Percentiles rank a stretch among this genome's conserved stretches.
Conservation (phyloP, 2,888 invertebrate genomes). For the Eumacrocentrus americanus region DNA sequence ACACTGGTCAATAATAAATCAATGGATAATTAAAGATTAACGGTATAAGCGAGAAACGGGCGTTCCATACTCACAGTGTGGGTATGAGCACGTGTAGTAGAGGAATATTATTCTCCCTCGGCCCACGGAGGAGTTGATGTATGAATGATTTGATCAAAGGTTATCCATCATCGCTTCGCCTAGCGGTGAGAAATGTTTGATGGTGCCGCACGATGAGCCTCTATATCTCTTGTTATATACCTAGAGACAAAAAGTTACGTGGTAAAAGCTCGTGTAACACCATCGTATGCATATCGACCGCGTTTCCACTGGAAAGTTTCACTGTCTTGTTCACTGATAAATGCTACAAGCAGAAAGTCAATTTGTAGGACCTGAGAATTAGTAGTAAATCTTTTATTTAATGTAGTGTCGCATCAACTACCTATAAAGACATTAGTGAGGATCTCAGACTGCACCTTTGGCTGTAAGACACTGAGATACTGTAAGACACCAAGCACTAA, state of each 20-base stretch:
- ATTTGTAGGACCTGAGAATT: no score
- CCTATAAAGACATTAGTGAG: no score
- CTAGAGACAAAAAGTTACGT: constrained; percentile 17
- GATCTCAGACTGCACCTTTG: no score
- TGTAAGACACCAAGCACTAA: no score
- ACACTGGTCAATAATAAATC: constrained; percentile 52
- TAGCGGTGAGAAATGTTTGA: constrained; percentile 52
- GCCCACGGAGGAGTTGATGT: constrained; percentile 44
- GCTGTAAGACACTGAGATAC: no score
- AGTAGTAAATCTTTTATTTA: no score
- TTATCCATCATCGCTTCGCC: constrained; percentile 57
- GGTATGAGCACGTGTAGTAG: constrained; percentile 10
- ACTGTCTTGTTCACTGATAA: no score
- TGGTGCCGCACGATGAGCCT: constrained; percentile 46
- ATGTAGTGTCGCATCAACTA: no score
- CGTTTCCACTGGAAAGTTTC: no score
- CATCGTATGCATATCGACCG: no score
- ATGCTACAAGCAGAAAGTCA: no score
- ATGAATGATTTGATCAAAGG: constrained; percentile 58
- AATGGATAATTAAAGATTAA: constrained; percentile 59
- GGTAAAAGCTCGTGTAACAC: background rate
- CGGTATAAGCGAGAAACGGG: constrained; percentile 40
- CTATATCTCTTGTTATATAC: constrained; percentile 17
- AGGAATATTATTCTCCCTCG: background rate
- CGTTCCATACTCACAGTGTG: constrained; percentile 11